Evolutionary conservation across 2,113 vertebrate genomes (phyloP).

Genomic region (Atractosteus spatula): DNA sequence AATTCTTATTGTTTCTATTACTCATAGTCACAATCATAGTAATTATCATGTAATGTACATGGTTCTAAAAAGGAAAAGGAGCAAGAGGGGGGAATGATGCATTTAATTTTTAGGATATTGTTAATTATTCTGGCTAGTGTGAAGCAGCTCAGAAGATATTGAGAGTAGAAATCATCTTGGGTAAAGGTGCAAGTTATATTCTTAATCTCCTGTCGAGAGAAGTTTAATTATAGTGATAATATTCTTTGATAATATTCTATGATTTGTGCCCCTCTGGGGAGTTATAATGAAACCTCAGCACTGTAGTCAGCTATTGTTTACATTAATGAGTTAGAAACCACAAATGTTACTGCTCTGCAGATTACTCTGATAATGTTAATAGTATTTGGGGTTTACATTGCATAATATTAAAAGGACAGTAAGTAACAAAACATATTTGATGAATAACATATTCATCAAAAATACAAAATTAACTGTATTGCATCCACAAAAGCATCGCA

Average conservation of each 20-base stretch:
- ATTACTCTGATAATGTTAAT: background rate
- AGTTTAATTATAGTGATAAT: slow-evolving; percentile 2
- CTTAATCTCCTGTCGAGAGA: background rate
- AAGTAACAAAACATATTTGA: no score
- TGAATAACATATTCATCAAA: no score
- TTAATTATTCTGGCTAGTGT: no score
- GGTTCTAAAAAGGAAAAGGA: no score
- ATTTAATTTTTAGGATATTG: no score
- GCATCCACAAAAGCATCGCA: no score
- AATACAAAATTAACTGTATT: no score
- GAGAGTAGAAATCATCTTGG: background rate
- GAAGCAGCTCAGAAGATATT: background rate
- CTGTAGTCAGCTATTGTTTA: background rate
- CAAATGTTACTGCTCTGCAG: background rate
- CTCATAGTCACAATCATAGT: no score
- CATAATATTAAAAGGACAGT: background rate
- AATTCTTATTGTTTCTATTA: no score
- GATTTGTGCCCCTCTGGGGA: background rate
- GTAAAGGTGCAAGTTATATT: background rate
- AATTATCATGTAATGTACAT: no score
- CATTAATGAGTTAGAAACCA: background rate
- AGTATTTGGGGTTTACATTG: background rate
- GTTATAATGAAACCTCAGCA: background rate
- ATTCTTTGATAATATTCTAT: background rate
- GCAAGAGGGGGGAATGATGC: no score